Evolutionary conservation across 2,797 vertebrate species (phyloP).

Genomic region (Merluccius polli): DNA sequence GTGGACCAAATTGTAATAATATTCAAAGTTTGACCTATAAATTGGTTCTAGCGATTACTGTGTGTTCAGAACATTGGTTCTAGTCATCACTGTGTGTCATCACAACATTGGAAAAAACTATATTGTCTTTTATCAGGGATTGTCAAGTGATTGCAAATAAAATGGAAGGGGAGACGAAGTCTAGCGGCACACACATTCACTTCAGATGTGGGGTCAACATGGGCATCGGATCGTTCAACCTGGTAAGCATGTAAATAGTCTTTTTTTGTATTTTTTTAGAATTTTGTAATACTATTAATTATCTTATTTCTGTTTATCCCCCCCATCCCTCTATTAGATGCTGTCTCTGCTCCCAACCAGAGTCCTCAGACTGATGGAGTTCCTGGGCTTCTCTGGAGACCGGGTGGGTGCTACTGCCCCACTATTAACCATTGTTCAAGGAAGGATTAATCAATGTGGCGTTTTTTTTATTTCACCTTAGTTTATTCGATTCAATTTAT

Average conservation of each 20-base stretch:
- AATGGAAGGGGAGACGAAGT: slow-evolving; percentile 62
- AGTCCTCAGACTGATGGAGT: slow-evolving; percentile 87
- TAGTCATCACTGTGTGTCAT: neutral
- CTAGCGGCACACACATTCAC: slow-evolving; percentile 73
- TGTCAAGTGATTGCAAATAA: slow-evolving; percentile 77
- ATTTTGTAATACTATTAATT: too few species aligned
- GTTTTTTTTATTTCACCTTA: too few species aligned
- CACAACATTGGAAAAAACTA: neutral
- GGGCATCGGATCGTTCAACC: slow-evolving; percentile 91
- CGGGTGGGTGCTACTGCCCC: slow-evolving; percentile 65
- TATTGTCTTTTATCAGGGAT: slow-evolving; percentile 64
- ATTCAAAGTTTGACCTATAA: too few species aligned
- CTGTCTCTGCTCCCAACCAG: slow-evolving; percentile 87
- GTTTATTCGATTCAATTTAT: too few species aligned
- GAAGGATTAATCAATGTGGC: neutral
- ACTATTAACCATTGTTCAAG: too few species aligned
- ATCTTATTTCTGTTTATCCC: neutral
- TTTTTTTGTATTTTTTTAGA: too few species aligned
- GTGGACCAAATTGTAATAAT: too few species aligned
- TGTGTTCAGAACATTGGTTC: neutral
- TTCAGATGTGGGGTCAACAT: slow-evolving; percentile 88
- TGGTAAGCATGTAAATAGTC: slow-evolving; percentile 71
- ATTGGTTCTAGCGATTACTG: too few species aligned
- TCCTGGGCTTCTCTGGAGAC: slow-evolving; percentile 93
- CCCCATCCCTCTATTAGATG: slow-evolving; percentile 71